These are phyloP conservation scores for Glyptemys insculpta DNA, from an alignment of 2,797 vertebrate genomes.

Conservation along the genomic window DNA sequence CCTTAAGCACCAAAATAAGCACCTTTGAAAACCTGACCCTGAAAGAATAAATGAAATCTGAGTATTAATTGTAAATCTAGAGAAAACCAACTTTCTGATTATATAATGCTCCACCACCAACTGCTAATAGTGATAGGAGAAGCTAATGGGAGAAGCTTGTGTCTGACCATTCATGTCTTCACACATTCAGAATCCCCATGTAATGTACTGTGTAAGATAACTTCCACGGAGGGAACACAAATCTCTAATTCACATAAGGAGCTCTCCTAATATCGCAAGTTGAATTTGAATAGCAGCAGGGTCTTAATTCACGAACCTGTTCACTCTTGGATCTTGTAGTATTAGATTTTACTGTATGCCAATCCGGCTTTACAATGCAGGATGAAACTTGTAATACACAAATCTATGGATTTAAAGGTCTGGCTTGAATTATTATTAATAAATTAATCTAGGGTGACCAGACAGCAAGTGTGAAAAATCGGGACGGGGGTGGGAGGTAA, in stretches of 20 bases:
- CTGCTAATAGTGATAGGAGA: fast-evolving
- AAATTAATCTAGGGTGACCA: not conserved
- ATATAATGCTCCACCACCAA: not conserved
- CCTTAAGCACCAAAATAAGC: not conserved
- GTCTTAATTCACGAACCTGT: not conserved
- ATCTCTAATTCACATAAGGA: not conserved
- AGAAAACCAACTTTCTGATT: not conserved
- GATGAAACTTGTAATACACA: not conserved
- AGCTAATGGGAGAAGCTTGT: not conserved
- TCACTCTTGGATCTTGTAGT: not conserved
- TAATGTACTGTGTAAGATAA: not conserved
- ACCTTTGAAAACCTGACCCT: not conserved
- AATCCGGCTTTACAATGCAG: not conserved
- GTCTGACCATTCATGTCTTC: not conserved
- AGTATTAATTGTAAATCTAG: not conserved
- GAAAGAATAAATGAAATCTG: not conserved
- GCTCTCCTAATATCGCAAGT: not conserved
- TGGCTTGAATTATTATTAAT: not conserved
- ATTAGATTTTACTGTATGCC: not conserved
- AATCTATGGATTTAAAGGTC: not conserved
- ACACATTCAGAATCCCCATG: not conserved
- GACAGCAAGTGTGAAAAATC: too few relatives aligned
- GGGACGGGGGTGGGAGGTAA: too few relatives aligned
- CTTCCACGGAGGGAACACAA: not conserved
- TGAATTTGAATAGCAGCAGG: not conserved